These are phyloP conservation scores for Molanna angustata DNA, from an alignment of 2,888 invertebrate genomes.

Conservation along the genomic window DNA sequence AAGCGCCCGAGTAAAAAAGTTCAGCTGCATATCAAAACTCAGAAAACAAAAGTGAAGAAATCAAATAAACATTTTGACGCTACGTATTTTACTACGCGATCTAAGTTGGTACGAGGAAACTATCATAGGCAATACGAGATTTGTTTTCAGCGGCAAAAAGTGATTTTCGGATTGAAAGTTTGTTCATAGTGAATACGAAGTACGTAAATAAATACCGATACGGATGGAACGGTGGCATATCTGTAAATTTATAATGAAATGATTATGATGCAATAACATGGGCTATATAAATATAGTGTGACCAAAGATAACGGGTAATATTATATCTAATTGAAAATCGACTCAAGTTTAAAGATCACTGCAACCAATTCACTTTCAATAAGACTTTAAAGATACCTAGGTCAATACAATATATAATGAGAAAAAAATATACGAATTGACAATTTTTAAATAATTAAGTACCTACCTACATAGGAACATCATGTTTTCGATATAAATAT, in stretches of 20 bases:
- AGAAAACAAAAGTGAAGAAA: not conserved
- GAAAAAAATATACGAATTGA: too few relatives aligned
- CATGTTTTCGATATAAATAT: too few relatives aligned
- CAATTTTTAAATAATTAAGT: too few relatives aligned
- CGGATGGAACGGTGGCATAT: constrained; percentile 7
- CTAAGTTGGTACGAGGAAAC: not conserved
- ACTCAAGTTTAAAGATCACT: constrained; percentile 6
- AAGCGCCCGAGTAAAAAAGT: not conserved
- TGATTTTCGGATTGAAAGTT: constrained; percentile 7
- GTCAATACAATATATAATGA: too few relatives aligned
- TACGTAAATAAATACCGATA: constrained; percentile 10
- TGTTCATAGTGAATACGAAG: not conserved
- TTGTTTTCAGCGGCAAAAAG: constrained; percentile 22
- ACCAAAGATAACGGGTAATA: constrained; percentile 4
- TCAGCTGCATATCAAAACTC: not conserved
- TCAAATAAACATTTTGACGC: not conserved
- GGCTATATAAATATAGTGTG: constrained; percentile 9
- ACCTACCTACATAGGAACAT: too few relatives aligned
- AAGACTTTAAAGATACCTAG: too few relatives aligned
- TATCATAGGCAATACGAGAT: constrained; percentile 7
- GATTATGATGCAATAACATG: constrained; percentile 17
- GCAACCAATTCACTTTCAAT: too few relatives aligned
- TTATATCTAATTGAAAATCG: constrained; percentile 6
- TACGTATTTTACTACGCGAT: not conserved
- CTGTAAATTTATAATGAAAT: constrained; percentile 11